Evolutionary conservation across 2,113 vertebrate genomes (phyloP).

Genomic region (Lamprologus tigripictilis): DNA sequence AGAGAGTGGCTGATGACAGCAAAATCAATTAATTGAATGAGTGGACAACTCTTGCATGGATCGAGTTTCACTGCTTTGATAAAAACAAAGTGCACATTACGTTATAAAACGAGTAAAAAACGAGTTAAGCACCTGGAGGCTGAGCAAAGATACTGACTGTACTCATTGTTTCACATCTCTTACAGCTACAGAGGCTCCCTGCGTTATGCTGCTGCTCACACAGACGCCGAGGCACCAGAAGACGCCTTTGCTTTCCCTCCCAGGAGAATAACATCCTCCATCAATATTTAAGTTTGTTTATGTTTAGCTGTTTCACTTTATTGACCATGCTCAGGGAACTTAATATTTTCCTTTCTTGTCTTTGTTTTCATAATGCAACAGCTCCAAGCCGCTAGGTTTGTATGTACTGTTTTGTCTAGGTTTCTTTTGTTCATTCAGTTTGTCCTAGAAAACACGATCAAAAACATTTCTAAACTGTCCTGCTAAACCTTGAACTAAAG

Average conservation of each 20-base stretch:
- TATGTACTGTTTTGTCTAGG: not conserved
- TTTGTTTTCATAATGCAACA: not conserved
- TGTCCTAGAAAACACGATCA: not conserved
- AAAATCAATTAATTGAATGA: conserved; percentile 61
- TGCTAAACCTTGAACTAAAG: not conserved
- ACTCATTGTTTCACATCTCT: not conserved
- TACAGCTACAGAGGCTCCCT: not conserved
- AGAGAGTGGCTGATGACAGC: conserved; percentile 47
- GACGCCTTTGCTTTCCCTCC: conserved; percentile 13
- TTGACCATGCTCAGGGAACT: conserved; percentile 9
- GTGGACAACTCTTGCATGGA: conserved; percentile 54
- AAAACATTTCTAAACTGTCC: not conserved
- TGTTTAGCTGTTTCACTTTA: conserved; percentile 49
- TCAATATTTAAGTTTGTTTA: conserved; percentile 71
- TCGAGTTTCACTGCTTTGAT: conserved; percentile 62
- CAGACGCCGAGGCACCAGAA: conserved; percentile 55
- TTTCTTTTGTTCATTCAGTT: not conserved
- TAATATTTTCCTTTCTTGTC: not conserved
- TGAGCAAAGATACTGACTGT: not conserved
- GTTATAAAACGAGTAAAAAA: conserved; percentile 47
- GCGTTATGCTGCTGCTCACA: conserved; percentile 29
- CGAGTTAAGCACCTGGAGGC: conserved; percentile 27
- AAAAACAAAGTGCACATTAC: conserved; percentile 54
- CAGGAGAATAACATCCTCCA: conserved; percentile 40
- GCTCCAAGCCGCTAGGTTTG: not conserved